Evolutionary conservation across 2,797 vertebrate genomes (phyloP), one percentile per base, ranked within the genome.

Genomic region (Mastacembelus armatus): DNA sequence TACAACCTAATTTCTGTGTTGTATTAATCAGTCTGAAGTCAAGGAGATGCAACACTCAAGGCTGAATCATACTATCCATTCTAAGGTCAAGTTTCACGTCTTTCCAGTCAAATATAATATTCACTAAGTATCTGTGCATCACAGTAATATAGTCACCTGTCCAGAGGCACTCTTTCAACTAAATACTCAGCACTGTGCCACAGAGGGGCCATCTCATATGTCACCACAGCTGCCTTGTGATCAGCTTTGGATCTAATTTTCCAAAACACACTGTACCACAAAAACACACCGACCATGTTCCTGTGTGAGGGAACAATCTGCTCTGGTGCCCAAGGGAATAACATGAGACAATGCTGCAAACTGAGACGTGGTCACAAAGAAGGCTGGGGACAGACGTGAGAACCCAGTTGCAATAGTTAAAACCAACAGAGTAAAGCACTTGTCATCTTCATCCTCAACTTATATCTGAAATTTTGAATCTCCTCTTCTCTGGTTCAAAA

Each of bases 171-270:
- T 80, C 40, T 61, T 62, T 74, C 33, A 36, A 32, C 33, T 62
- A 47, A 38, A 72, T 27, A 45, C 33, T 42, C 47, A 38, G 35
- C 49, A 44, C 55, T 27, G 49, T 76, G 64, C 59, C 72, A 62
- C 44, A 4, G 33, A 68, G 50, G n/a, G 47, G 77, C 56, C 59
- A 72, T 85, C 75, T 89, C 84, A 90, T 64, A 88, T 90, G 74
- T 88, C 87, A 78, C 57, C 85, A 81, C 86, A 90, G 88, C 85
- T 88, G 87, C 64, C 65, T 70, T 59, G 74, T 51, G 74, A 74
- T 60, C 22, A 39, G 56, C 68, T 51, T 15, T 24, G 24, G 50
- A 43, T 68, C 51, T 55, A 55, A 72, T 86, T 88, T 85, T 85
- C 81, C 74, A 71, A 70, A 76, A 88, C 82, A 89, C 81, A 87